Conservation (phyloP, 1,140 invertebrate genomes). For the Lepidurus arcticus region DNA sequence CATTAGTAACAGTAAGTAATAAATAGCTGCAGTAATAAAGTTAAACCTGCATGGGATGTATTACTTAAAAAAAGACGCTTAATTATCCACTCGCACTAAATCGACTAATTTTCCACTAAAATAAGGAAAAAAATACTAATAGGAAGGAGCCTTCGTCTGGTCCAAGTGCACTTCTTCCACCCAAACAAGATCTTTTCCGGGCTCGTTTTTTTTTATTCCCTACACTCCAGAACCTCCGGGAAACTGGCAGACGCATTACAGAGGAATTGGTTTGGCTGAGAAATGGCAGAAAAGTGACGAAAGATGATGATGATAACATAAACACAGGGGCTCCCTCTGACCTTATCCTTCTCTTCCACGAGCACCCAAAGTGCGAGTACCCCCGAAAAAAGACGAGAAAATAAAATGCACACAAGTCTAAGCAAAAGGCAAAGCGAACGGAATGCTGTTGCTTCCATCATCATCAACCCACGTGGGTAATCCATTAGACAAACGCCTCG, state of each 20-base stretch:
- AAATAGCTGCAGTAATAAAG: no score
- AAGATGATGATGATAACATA: slow-evolving; percentile 13
- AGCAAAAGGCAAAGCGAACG: neutral
- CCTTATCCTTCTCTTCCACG: neutral
- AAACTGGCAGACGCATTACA: neutral
- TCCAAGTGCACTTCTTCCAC: no score
- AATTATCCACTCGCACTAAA: no score
- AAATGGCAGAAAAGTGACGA: slow-evolving; percentile 12
- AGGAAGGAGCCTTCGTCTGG: no score
- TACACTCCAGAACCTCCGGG: neutral
- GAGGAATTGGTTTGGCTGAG: neutral
- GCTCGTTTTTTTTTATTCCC: neutral
- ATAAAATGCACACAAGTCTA: neutral
- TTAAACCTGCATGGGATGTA: no score
- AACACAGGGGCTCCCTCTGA: neutral
- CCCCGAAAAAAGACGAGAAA: neutral
- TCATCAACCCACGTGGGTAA: slow-evolving; percentile 21
- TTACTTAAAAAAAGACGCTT: no score
- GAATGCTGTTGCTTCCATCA: slow-evolving; percentile 21
- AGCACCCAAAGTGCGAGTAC: neutral
- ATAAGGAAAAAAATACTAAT: no score
- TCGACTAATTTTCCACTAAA: no score
- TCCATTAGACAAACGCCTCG: slow-evolving; percentile 18
- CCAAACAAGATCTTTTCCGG: no score
- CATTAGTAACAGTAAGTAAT: no score